These are phyloP conservation scores for Zosterops lateralis DNA, from an alignment of 2,113 vertebrate genomes.

Conservation along the genomic window DNA sequence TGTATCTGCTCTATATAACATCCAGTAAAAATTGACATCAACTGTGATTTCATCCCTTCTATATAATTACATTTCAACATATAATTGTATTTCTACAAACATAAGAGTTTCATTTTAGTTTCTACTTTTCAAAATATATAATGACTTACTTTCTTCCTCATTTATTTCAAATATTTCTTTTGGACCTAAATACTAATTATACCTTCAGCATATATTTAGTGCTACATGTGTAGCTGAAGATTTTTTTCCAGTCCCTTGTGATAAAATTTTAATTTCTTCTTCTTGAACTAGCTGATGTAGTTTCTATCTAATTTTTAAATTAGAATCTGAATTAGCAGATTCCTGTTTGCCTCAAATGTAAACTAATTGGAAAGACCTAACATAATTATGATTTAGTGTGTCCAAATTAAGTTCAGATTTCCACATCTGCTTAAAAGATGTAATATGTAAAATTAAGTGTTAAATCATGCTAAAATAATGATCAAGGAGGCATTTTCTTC, in stretches of 20 bases:
- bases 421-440: background rate
- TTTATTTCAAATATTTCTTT: background rate
- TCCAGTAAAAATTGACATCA: conserved; percentile 27
- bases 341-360: background rate
- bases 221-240: background rate
- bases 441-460: background rate
- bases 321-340: conserved; percentile 5
- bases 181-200: background rate
- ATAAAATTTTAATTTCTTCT: conserved; percentile 2
- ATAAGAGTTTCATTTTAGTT: background rate
- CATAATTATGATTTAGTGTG: background rate
- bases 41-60: conserved; percentile 43
- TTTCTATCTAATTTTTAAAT: conserved; percentile 12
- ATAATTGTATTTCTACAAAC: conserved; percentile 44
- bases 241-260: background rate
- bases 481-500: background rate
- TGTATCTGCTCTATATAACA: conserved; percentile 49
- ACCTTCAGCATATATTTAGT: background rate
- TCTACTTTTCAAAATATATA: background rate
- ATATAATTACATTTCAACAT: conserved; percentile 50
- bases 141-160: background rate
- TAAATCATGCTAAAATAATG: background rate
- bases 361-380: background rate
- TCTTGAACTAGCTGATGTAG: background rate
- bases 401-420: conserved; percentile 16